Evolutionary conservation across 2,888 invertebrate species (phyloP), one percentile per base, ranked within the genome.

Genomic region (Agriopis aurantiaria): DNA sequence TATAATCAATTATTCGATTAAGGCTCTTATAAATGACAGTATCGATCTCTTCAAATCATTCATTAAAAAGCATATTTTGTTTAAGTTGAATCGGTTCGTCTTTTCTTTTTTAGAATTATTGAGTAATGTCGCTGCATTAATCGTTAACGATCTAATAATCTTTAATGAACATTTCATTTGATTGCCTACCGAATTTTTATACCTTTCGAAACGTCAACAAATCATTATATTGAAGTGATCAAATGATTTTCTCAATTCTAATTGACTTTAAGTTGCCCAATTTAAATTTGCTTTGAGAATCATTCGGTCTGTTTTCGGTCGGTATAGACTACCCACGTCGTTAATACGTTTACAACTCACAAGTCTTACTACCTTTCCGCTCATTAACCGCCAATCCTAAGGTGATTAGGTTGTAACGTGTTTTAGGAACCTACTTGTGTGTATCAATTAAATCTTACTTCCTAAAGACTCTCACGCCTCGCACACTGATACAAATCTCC

Each of bases 1-100:
- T 89, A 88, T 91, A 94, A 94, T 93, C 93, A 94, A 93, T 94
- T 93, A 93, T 88, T 92, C 91, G 90, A 91, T 93, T 93, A 91
- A 86, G 86, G 92, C 91, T 89, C 90, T 85, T 88, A 91, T 90
- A 90, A 90, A 90, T 85, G 90, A 87, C 91, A 86, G 88, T 82
- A 83, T 81, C 83, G 79, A 81, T 89, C 88, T 80, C 87, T 88
- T 91, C 88, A 74, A 87, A 85, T 88, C 88, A 88, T 91, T 91
- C 85, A 88, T 92, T 90, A 89, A 78, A 72, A 80, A 76, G 82
- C 82, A 82, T 79, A 33, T 57, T 57, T 43, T 43, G n/a, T 43
- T 43, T 14, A 57, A 10, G 8, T 17, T 11, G 5, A 17, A 43
- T 40, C 17, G 10, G 56, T 43, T 56, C 7, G n/a, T 40, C 55